A percentile compares a stretch with the other conserved stretches of the same genome.
These are phyloP conservation scores for Halcyon badia DNA, from an alignment of 2,797 vertebrate species.

Conservation along the genomic window DNA sequence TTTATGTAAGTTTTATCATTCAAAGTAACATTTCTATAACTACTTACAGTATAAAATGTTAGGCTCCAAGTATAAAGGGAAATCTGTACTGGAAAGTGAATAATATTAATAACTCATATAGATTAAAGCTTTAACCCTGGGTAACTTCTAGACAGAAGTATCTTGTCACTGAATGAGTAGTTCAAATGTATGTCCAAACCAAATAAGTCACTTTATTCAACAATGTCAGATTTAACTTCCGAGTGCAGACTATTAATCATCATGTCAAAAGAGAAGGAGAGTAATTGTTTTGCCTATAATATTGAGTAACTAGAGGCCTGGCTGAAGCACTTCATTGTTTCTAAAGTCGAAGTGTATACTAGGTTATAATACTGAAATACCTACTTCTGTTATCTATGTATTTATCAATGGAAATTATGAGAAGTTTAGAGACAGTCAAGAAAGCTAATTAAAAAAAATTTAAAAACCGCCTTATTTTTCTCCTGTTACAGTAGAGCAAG, in stretches of 20 bases:
- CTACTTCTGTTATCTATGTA: not conserved
- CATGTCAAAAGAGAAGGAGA: not conserved
- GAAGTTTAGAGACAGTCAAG: not conserved
- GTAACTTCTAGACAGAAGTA: not conserved
- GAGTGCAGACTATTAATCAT: not conserved
- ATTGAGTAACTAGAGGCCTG: not conserved
- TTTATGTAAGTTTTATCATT: not conserved
- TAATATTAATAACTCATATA: not conserved
- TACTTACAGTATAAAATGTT: not conserved
- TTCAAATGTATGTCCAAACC: not conserved
- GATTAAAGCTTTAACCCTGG: not conserved
- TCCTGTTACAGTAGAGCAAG: not conserved
- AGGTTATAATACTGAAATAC: not conserved
- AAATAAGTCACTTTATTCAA: not conserved
- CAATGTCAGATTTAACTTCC: not conserved
- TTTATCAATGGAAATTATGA: not conserved
- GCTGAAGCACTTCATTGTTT: not conserved
- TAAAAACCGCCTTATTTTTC: not conserved
- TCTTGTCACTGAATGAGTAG: not conserved
- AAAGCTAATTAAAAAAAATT: not conserved
- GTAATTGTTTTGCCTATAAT: not conserved
- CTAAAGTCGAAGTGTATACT: not conserved
- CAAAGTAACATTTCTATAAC: constrained; percentile 3
- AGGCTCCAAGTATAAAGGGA: not conserved
- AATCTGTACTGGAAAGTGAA: not conserved